These are phyloP conservation scores for Cheiracanthium punctorium DNA, from an alignment of 2,888 invertebrate species.

Conservation along the genomic window DNA sequence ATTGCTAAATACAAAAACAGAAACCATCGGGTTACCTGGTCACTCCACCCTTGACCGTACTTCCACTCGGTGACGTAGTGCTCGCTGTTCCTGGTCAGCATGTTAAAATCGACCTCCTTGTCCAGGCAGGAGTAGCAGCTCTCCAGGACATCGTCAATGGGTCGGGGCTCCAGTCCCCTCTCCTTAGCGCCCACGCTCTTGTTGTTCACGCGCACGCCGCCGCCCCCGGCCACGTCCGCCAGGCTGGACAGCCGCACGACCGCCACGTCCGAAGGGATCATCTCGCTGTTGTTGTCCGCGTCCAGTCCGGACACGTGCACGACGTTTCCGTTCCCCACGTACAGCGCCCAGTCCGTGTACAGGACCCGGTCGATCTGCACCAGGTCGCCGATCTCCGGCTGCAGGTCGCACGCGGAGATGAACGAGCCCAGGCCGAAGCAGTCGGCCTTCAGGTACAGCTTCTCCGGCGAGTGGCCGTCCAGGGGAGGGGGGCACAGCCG, in stretches of 20 bases:
- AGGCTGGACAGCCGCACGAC: conserved; percentile 71
- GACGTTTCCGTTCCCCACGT: conserved; percentile 73
- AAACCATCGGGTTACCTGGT: conserved; percentile 74
- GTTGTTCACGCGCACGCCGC: conserved; percentile 74
- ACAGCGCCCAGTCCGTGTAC: conserved; percentile 74
- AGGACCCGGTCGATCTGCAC: conserved; percentile 74
- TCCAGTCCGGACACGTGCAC: conserved; percentile 73
- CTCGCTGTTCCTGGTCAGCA: conserved; percentile 74
- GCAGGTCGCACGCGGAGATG: conserved; percentile 58
- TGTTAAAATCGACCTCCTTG: conserved; percentile 73
- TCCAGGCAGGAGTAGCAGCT: conserved; percentile 72
- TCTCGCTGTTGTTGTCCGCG: conserved; percentile 69
- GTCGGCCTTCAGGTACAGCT: conserved; percentile 51
- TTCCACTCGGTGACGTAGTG: conserved; percentile 75
- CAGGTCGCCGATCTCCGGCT: conserved; percentile 73
- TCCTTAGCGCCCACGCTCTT: conserved; percentile 74
- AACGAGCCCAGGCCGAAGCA: conserved; percentile 61
- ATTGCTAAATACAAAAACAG: too few species aligned
- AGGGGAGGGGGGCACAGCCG: neutral
- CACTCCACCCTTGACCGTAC: conserved; percentile 74
- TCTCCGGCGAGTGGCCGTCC: conserved; percentile 19
- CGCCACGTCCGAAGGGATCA: conserved; percentile 71
- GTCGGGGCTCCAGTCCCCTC: conserved; percentile 71
- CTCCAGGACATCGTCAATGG: conserved; percentile 71
- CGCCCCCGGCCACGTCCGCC: conserved; percentile 72